Percentiles rank a stretch among this genome's conserved stretches.
Evolutionary conservation across 1,140 invertebrate species (phyloP).

Genomic region (Trialeurodes vaporariorum): DNA sequence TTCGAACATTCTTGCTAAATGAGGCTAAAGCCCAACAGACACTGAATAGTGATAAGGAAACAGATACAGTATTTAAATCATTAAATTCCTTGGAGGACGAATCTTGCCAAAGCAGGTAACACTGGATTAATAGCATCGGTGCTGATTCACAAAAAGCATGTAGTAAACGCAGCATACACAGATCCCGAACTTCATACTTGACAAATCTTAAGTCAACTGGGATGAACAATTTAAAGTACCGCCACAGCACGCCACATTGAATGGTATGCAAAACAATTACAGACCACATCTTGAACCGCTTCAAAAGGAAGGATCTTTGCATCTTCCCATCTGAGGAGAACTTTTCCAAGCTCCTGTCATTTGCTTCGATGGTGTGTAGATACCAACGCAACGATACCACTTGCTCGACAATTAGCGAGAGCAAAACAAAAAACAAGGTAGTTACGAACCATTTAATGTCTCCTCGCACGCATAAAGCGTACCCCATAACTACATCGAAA

Average conservation of each 20-base stretch:
- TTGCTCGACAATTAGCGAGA: conserved; percentile 58
- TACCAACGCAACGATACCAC: conserved; percentile 37
- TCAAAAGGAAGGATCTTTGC: conserved; percentile 1
- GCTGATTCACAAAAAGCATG: conserved; percentile 80
- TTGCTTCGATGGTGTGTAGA: conserved; percentile 21
- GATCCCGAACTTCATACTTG: conserved; percentile 61
- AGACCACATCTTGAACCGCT: conserved; percentile 31
- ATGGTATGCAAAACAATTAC: conserved; percentile 56
- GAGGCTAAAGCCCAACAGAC: conserved; percentile 84
- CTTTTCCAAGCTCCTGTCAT: conserved; percentile 18
- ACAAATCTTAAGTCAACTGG: conserved; percentile 72
- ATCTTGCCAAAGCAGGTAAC: conserved; percentile 53
- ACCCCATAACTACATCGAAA: conserved; percentile 73
- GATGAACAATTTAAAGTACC: conserved; percentile 76
- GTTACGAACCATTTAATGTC: conserved; percentile 46
- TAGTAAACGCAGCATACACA: conserved; percentile 66
- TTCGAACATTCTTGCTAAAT: conserved; percentile 74
- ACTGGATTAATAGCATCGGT: conserved; percentile 71
- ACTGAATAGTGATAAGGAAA: conserved; percentile 65
- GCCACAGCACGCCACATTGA: conserved; percentile 74
- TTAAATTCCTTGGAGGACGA: conserved; percentile 43
- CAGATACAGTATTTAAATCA: conserved; percentile 70
- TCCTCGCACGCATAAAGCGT: conserved; percentile 57
- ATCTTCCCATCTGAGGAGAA: conserved; percentile 11
- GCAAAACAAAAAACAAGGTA: conserved; percentile 50